phyloP scores from a whole-genome alignment of 92 coral and sea anemone genomes.

The Anthopleura xanthogrammica region DNA sequence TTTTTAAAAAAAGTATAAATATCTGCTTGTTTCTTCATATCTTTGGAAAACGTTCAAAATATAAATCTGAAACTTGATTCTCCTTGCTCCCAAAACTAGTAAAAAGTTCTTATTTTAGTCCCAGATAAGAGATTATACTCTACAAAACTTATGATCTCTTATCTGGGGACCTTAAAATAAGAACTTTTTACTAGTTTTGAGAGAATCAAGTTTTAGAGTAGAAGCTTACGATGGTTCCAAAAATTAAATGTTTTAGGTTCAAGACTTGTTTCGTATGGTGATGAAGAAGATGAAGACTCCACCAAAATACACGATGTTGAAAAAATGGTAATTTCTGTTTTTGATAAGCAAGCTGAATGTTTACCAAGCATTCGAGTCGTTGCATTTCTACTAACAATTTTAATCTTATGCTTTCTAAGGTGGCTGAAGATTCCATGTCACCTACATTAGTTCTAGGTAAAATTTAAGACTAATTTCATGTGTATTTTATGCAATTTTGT shows the following conservation, averaged over 20 bases:
- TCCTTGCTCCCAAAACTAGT: no score
- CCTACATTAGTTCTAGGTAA: background rate
- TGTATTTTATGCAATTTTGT: no score
- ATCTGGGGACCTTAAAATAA: no score
- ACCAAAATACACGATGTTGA: slow-evolving; percentile 15
- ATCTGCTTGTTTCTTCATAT: background rate
- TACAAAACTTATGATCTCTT: no score
- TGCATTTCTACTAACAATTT: background rate
- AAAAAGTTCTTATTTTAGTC: no score
- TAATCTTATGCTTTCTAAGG: background rate
- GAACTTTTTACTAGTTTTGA: no score
- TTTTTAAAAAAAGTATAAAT: background rate
- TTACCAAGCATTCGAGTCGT: background rate
- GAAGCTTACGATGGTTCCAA: no score
- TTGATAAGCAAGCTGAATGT: no score
- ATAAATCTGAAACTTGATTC: background rate
- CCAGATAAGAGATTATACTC: no score
- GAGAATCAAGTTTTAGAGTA: no score
- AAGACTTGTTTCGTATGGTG: slow-evolving; percentile 82
- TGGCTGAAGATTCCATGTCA: background rate
- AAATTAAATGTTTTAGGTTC: slow-evolving; percentile 35
- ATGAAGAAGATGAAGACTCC: slow-evolving; percentile 68
- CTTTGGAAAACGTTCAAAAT: background rate
- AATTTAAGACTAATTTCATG: background rate
- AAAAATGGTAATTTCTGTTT: background rate